These are phyloP conservation scores for Erebia epiphron DNA, from an alignment of 2,888 invertebrate genomes.

Conservation along the genomic window DNA sequence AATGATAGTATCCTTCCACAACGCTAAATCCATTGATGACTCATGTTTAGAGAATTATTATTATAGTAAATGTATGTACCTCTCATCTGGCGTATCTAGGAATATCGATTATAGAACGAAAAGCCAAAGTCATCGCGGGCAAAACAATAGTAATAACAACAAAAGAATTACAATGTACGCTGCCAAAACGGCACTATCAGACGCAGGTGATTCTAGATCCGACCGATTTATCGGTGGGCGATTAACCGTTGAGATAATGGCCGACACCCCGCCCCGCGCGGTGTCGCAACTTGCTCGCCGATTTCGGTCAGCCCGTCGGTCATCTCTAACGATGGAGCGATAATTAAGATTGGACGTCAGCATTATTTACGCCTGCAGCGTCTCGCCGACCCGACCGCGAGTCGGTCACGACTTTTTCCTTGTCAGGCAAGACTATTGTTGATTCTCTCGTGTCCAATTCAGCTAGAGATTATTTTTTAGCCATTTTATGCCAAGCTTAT, in stretches of 20 bases:
- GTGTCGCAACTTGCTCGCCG: slow-evolving; percentile 72
- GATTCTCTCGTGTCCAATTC: slow-evolving; percentile 51
- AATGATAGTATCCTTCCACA: slow-evolving; percentile 36
- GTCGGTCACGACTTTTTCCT: slow-evolving; percentile 79
- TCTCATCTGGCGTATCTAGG: slow-evolving; percentile 43
- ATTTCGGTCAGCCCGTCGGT: slow-evolving; percentile 70
- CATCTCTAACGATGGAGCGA: slow-evolving; percentile 80
- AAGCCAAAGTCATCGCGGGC: slow-evolving; percentile 67
- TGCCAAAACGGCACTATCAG: slow-evolving; percentile 73
- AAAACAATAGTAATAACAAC: slow-evolving; percentile 74
- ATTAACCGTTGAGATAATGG: slow-evolving; percentile 69
- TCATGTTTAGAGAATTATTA: slow-evolving; percentile 35
- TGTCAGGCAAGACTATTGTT: slow-evolving; percentile 73
- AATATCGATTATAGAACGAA: slow-evolving; percentile 48
- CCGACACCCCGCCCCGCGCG: slow-evolving; percentile 40
- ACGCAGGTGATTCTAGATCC: slow-evolving; percentile 66
- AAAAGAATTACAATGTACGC: slow-evolving; percentile 77
- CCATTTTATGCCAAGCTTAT: background rate
- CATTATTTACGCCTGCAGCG: slow-evolving; percentile 80
- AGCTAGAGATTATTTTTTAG: slow-evolving; percentile 36
- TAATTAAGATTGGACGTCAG: slow-evolving; percentile 80
- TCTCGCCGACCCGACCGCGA: slow-evolving; percentile 70
- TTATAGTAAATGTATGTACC: slow-evolving; percentile 31
- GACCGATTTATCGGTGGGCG: slow-evolving; percentile 71
- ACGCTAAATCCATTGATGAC: slow-evolving; percentile 33